Conservation (phyloP, 2,113 vertebrate species). For the Laterallus jamaicensis region DNA sequence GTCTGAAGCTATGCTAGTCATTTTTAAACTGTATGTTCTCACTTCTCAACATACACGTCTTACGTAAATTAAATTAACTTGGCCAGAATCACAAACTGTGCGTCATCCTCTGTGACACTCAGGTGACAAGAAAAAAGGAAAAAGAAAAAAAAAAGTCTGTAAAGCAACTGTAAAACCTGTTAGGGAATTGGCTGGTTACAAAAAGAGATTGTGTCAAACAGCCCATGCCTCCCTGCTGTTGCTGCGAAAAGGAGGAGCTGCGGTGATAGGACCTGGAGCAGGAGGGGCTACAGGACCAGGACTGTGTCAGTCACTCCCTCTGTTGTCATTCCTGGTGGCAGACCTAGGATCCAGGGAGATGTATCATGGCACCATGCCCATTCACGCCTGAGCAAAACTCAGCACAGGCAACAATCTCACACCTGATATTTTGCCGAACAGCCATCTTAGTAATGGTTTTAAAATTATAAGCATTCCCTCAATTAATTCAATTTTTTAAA, state of each 20-base stretch:
- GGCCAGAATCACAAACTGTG: neutral
- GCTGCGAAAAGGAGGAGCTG: neutral
- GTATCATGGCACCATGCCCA: neutral
- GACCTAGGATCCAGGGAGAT: neutral
- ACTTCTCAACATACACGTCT: neutral
- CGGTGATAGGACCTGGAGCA: neutral
- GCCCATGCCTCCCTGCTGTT: neutral
- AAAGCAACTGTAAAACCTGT: neutral
- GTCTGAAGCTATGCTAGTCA: neutral
- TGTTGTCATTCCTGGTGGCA: neutral
- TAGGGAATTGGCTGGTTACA: neutral
- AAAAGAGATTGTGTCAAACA: neutral
- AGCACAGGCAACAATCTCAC: neutral
- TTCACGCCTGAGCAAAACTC: neutral
- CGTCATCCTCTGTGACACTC: neutral
- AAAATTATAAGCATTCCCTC: neutral
- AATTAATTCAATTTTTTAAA: neutral
- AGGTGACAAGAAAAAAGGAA: neutral
- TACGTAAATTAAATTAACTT: neutral
- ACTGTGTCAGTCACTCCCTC: fast-evolving
- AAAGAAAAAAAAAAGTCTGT: neutral
- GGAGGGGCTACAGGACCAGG: neutral
- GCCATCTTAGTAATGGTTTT: neutral
- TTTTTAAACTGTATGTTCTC: neutral
- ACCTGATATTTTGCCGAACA: neutral